Percentiles rank a stretch among this genome's conserved stretches.
Evolutionary conservation across 2,113 vertebrate genomes (phyloP).

Genomic region (Pelusios castaneus): DNA sequence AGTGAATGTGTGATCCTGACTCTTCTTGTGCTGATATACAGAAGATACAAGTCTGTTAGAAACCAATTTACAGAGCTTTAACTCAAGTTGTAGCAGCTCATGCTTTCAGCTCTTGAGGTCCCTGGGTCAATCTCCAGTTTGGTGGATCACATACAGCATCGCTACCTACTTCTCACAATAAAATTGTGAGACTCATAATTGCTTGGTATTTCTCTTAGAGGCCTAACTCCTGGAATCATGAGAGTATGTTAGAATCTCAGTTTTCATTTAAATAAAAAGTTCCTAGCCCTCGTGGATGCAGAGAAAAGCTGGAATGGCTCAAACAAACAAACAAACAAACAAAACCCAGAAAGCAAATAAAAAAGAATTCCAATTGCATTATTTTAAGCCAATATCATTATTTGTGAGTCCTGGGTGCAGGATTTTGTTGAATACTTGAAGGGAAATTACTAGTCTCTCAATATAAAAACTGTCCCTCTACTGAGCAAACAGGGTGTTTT

Average conservation of each 20-base stretch:
- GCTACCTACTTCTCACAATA: fast-evolving
- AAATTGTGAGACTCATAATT: not conserved
- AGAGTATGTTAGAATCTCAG: not conserved
- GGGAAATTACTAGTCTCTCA: not conserved
- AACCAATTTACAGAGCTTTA: not conserved
- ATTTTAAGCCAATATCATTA: not conserved
- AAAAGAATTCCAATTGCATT: not conserved
- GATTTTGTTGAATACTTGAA: not conserved
- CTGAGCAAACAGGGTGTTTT: not conserved
- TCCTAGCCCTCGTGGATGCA: not conserved
- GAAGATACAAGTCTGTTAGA: not conserved
- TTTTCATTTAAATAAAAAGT: not conserved
- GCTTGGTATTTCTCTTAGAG: not conserved
- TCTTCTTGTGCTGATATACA: not conserved
- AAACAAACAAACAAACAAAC: no score
- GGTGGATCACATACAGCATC: not conserved
- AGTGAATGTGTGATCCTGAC: not conserved
- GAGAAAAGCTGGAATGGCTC: not conserved
- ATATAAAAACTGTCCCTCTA: slow-evolving; percentile 33
- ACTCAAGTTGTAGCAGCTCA: not conserved
- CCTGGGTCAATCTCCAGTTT: not conserved
- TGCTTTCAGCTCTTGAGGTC: not conserved
- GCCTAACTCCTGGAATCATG: not conserved
- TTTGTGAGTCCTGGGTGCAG: not conserved
- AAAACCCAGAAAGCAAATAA: not conserved